A percentile compares a stretch with the other conserved stretches of the same genome.
phyloP scores from a whole-genome alignment of 1,140 invertebrate genomes.

The Reticulitermes speratus region DNA sequence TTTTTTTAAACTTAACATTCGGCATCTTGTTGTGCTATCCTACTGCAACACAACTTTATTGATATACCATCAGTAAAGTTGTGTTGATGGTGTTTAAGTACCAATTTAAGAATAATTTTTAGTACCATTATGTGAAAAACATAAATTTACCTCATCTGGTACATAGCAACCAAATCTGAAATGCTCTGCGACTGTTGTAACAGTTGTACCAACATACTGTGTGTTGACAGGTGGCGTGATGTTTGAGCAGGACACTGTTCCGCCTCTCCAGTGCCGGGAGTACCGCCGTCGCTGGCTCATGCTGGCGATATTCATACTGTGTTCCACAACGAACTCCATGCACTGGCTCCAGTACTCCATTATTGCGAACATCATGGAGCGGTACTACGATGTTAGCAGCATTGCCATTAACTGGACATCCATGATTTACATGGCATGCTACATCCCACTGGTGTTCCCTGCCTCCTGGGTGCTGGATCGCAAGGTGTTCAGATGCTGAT shows the following conservation, averaged over 20 bases:
- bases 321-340: constrained; percentile 57
- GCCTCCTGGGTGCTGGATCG: constrained; percentile 63
- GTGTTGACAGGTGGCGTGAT: background rate
- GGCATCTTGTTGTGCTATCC: too few species aligned
- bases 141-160: too few species aligned
- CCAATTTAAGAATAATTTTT: too few species aligned
- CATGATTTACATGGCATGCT: constrained; percentile 70
- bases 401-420: constrained; percentile 61
- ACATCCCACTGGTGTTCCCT: constrained; percentile 68
- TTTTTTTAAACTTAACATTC: too few species aligned
- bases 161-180: too few species aligned
- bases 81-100: too few species aligned
- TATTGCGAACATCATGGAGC: constrained; percentile 43
- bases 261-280: constrained; percentile 34
- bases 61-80: too few species aligned
- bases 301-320: constrained; percentile 53
- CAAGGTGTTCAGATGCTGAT: constrained; percentile 37
- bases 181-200: too few species aligned
- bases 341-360: constrained; percentile 49
- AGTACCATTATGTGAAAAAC: too few species aligned
- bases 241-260: background rate
- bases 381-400: constrained; percentile 48
- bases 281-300: constrained; percentile 55
- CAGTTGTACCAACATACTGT: too few species aligned
- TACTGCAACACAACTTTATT: too few species aligned